Evolutionary conservation across 2,888 invertebrate species (phyloP), one percentile per base, ranked within the genome.

Genomic region (Rotaria socialis): DNA sequence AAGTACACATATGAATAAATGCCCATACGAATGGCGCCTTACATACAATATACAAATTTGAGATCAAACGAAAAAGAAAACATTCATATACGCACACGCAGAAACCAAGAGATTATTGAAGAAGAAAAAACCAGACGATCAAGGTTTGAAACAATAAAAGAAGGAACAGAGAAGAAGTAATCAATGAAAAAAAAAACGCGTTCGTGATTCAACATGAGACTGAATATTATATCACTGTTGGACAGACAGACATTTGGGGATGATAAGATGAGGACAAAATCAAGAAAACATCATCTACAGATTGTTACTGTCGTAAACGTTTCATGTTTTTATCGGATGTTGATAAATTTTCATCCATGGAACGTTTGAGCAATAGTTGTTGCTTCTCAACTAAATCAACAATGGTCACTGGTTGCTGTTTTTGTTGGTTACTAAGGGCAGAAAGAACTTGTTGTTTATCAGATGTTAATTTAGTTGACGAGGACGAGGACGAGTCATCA

Each of bases 131-230:
- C 27, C n/a, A 16, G 16, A 67, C 5, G 35, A 35, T 35, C 16
- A 67, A 67, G 67, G 35, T 67, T 35, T 35, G 35, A 27, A 56
- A 22, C 7, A 11, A 47, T 10, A 52, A 14, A 52, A 19, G 24
- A 27, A 1, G 19, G 35, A 67, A 35, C 16, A 1, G 1, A 2
- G 14, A 7, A 67, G 1, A 0, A 16, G 16, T 35, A 35, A 67
- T 67, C 19, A 35, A 67, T 41, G n/a, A 35, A 35, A 35, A 35
- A 35, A 19, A 19, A 35, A 35, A 67, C 14, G 67, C 67, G 67
- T 67, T 67, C 67, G 67, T 67, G 67, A 67, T 67, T 67, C 67
- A 41, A 67, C 67, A 67, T 67, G 67, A 35, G 67, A 67, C 67
- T 41, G 67, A 67, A 67, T 67, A 67, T 67, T 56, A 56, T 56